Evolutionary conservation across 2,113 vertebrate genomes (phyloP), one percentile per base, ranked within the genome.

Genomic region (Tragulus kanchil): DNA sequence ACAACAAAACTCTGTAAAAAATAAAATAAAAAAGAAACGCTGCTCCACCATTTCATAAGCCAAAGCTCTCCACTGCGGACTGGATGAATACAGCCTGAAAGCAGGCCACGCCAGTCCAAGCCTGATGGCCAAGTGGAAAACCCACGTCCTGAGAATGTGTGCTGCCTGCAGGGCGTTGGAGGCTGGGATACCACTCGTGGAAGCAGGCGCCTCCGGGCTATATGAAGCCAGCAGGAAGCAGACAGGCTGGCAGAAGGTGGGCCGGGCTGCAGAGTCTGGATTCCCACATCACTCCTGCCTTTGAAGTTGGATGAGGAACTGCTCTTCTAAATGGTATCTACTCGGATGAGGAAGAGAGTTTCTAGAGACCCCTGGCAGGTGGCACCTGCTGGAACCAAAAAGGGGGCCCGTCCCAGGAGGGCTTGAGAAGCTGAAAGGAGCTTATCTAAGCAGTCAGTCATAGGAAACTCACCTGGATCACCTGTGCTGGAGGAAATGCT

Each of bases 161-260:
- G 73, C 23, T 62, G 31, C 14, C 36, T 28, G 36, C 0, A 23
- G 4, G 56, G 6, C 19, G 23, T 23, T 77, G 21, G n/a, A 83
- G 23, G 61, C 67, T 26, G 12, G 31, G 26, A 61, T 64, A 67
- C 14, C 36, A 28, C 14, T 16, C n/a, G 16, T 58, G 56, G n/a
- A 67, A 36, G 45, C 36, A 64, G 5, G 7, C 58, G 3, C 31
- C 9, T 21, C 48, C 45, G 0, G 21, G 3, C 15, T 71, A 28
- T 48, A 89, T 36, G 56, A 19, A 85, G 89, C 5, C 36, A 8
- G 52, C 11, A 1, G 21, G 71, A 89, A 54, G 56, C 17, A 0
- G 5, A 50, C 3, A 25, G 4, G 2, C 4, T 11, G 3, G n/a
- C 6, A 25, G 5, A 42, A 12, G 12, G 7, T 50, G 62, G 54